Base-by-base conservation (phyloP, 2,797 vertebrate genomes). In the Novumbra hubbsi region DNA sequence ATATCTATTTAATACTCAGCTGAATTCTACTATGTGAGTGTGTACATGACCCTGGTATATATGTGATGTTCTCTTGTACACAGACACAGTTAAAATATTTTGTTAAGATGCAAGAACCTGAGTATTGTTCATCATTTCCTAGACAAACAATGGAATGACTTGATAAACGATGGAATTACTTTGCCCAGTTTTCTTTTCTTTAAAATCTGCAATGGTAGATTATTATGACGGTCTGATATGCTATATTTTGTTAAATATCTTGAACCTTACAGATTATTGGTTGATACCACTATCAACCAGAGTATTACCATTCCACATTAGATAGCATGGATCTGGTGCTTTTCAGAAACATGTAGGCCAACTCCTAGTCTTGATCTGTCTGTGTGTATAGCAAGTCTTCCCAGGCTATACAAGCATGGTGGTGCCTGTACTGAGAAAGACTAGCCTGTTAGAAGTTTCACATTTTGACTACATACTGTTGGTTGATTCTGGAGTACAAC, bases 71-170 rank as follows among this genome's bases (percentile, higher is more conserved):
- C 77, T 70, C 77, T 80, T 83, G 78, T 76, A 87, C 83, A 88
- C 73, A 71, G 89, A 83, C 84, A 80, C 80, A 79, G 87, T 75
- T 66, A 75, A 75, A 88, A 80, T 88, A 81, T 70, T 62, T 74
- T 78, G 2, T 38, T 38, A 38, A 38, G 34, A 38, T 38, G 34
- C 34, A 38, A n/a, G n/a, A n/a, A n/a, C n/a, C 34, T 5, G 34
- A 84, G 83, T 71, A 73, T 73, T 28, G 69, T 34, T 82, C 27
- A 50, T 16, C 17, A 68, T 82, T 83, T 86, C 78, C 72, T 80
- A 8, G 5, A 41, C 41, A 14, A 68, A 67, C 52, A 45, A 60
- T 72, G 21, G 16, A 67, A 63, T 76, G 32, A 21, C 67, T 63
- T 48, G 1, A 41, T 41, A 41, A 68, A 67, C 64, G 30, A 60